These are phyloP conservation scores for Yoshiicerus persimilis DNA, from an alignment of 1,140 invertebrate species.

Conservation along the genomic window DNA sequence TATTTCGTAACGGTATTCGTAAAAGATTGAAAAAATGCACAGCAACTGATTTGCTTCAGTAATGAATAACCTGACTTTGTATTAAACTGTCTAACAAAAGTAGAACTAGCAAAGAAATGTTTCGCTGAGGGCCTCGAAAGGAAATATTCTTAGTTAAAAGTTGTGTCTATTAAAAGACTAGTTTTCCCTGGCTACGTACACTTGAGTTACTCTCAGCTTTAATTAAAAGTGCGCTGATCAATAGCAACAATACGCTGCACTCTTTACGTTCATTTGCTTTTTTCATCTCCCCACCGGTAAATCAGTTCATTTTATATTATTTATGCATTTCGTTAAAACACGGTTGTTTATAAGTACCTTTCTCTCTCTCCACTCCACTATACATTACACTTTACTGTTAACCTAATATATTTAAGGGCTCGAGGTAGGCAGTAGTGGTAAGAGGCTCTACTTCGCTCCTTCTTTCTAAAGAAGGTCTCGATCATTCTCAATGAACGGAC, in stretches of 20 bases:
- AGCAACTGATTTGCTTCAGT: not conserved
- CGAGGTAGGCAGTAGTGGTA: not conserved
- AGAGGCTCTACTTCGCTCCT: not conserved
- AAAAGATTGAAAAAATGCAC: not conserved
- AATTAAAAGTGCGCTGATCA: not conserved
- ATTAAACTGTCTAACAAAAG: not conserved
- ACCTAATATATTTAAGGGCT: not conserved
- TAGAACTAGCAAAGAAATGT: not conserved
- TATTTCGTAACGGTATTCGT: too few relatives aligned
- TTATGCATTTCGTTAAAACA: not conserved
- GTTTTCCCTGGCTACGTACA: not conserved
- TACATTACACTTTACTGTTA: not conserved
- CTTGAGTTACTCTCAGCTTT: not conserved
- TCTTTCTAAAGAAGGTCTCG: not conserved
- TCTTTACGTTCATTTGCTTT: not conserved
- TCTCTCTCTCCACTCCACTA: not conserved
- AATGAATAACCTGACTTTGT: not conserved
- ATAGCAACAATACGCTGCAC: not conserved
- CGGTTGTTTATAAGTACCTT: slow-evolving; percentile 4
- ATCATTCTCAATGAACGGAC: not conserved
- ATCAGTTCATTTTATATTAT: slow-evolving; percentile 2
- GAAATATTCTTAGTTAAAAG: not conserved
- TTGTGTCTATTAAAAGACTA: not conserved
- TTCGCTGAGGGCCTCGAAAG: not conserved
- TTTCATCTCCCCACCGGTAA: not conserved